Percentiles rank a stretch among this genome's conserved stretches.
Conservation (phyloP, 2,113 vertebrate genomes). For the Lepidiolamprologus cunningtoni region DNA sequence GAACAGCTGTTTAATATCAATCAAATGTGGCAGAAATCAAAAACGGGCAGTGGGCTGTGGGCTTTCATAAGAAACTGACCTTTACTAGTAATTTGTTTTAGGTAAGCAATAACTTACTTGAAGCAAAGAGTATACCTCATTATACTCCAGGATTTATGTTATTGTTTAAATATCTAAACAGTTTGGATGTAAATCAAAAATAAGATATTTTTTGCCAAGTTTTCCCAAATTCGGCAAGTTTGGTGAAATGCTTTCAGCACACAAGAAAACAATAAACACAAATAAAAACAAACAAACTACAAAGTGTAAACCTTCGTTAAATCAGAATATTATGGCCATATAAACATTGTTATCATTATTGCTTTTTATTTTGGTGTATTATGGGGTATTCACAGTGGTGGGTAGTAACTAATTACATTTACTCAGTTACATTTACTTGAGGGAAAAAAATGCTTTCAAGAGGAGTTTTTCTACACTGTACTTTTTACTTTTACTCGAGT, state of each 20-base stretch:
- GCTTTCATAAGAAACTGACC: rapidly evolving
- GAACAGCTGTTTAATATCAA: background rate
- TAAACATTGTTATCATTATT: background rate
- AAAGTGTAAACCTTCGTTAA: background rate
- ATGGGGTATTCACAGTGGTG: background rate
- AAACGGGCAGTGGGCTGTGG: rapidly evolving
- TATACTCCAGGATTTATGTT: background rate
- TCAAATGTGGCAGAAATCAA: background rate
- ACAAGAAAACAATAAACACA: background rate
- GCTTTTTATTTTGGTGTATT: background rate
- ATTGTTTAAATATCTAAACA: rapidly evolving
- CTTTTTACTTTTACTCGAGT: background rate
- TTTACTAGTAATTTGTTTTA: background rate
- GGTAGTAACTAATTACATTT: background rate
- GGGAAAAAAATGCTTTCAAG: rapidly evolving
- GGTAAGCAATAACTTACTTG: background rate
- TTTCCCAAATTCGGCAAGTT: background rate
- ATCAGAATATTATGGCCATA: background rate
- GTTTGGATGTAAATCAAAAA: background rate
- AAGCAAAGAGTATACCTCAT: background rate
- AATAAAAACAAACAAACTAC: background rate
- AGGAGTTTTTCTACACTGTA: background rate
- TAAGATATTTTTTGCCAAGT: background rate
- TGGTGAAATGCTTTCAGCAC: background rate
- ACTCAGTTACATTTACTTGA: background rate